Base-by-base conservation (phyloP, 1,140 invertebrate genomes). In the Ericerus pela region DNA sequence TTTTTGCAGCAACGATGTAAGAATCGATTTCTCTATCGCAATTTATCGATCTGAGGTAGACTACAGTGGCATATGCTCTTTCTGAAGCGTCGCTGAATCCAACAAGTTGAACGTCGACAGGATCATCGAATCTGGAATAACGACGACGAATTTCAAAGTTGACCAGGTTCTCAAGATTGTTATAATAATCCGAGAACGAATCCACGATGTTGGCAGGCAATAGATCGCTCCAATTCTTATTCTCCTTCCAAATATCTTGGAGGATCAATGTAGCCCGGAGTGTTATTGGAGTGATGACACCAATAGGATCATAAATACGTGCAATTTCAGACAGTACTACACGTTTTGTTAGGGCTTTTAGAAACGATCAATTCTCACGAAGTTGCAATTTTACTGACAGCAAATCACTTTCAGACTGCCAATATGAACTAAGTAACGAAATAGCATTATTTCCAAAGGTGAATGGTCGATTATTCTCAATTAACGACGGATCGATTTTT, bases 1-100 rank as follows among this genome's bases (percentile, higher is more conserved):
- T 55, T 36, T 62, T 63, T 8, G 59, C 0, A 0, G 16, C 30
- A 18, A 51, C 54, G 47, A 11, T 54, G 33, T 11, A 63, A 29
- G 10, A 59, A 18, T 33, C 59, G 54, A 38, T 58, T 33, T 22
- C 16, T 6, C 37, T 28, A 16, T 54, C 29, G 16, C n/a, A 0
- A 2, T 12, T 1, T 2, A 22, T 14, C 12, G 38, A 28, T 22
- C 57, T 31, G 14, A 58, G 24, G 43, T 58, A 58, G 1, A 58
- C 37, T 1, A 58, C 36, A 5, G 47, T 33, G 0, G 27, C 3
- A 18, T 51, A 56, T 11, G 31, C 57, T 6, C 24, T 0, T 3
- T 43, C 53, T 5, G 51, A 54, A 0, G 57, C 57, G 20, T 58
- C 57, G 14, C 38, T 41, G 26, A 58, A 58, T 1, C 51, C 57